These are phyloP conservation scores for Nyctibius grandis DNA, from an alignment of 2,797 vertebrate genomes.

Conservation along the genomic window DNA sequence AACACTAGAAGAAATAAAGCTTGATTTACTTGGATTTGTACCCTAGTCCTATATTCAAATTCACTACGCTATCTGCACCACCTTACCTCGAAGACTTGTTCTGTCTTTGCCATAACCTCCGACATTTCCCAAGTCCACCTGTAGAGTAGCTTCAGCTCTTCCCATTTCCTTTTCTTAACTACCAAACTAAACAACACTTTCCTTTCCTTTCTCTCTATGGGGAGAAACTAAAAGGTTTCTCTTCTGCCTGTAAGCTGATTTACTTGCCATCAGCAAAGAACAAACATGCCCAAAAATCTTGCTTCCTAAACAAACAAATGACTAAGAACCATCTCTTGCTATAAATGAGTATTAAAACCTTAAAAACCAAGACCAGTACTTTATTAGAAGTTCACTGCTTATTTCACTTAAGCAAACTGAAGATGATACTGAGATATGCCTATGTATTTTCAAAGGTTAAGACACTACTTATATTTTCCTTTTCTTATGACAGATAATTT, in stretches of 20 bases:
- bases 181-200: neutral
- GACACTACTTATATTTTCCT: neutral
- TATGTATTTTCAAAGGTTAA: neutral
- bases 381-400: neutral
- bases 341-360: neutral
- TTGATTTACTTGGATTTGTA: neutral
- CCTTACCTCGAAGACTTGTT: neutral
- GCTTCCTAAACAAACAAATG: neutral
- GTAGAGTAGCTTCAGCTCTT: neutral
- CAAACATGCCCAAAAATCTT: neutral
- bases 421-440: neutral
- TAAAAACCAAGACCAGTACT: neutral
- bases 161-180: neutral
- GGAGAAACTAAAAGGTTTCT: neutral
- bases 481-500: neutral
- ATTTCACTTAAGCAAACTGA: neutral
- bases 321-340: neutral
- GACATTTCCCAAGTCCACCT: neutral
- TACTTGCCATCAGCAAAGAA: neutral
- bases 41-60: neutral
- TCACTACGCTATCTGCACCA: neutral
- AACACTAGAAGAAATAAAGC: neutral
- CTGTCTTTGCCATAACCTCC: neutral
- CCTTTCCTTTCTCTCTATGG: neutral
- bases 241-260: neutral